Base-by-base conservation (phyloP, 2,113 vertebrate genomes). In the Chionomys nivalis region DNA sequence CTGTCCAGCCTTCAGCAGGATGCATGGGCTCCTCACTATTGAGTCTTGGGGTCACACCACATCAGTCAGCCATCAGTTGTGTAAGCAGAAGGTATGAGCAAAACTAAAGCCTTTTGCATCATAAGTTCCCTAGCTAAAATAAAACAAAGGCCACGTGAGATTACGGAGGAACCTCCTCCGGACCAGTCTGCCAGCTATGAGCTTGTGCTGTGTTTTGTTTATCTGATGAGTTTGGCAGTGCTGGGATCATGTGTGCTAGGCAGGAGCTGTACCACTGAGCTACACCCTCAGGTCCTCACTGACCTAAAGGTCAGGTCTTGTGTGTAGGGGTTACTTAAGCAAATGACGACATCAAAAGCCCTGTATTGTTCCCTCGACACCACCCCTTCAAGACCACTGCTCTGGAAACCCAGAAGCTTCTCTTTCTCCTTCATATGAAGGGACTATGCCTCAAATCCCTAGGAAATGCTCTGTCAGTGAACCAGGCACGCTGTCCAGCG, bases 341-440 rank as follows among this genome's bases (percentile, higher is more conserved):
- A 26, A 23, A 90, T 3, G 4, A 70, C 2, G 47, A 72, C 39
- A 75, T 49, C 49, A 72, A 44, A 87, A 0, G 33, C 61, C 49
- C 52, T 89, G 49, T 61, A 61, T 2, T 26, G 2, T 8, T 47
- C 13, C 49, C 70, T 28, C 12, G 26, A 21, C 14, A 28, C 52
- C 58, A 70, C 5, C 33, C 26, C 7, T 76, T 42, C 44, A n/a
- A 8, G 42, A 65, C 7, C 24, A 44, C 39, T 24, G 11, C 19
- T 3, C 70, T 82, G 83, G 61, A 87, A 77, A 90, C 14, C 89
- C 24, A n/a, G 63, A 39, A 86, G 63, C 94, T 89, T 94, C 31
- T 17, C n/a, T 76, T 89, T 23, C 82, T 78, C 42, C 70, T 93
- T 81, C 33, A 91, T 14, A 36, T 33, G 24, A 72, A 90, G 75